Conservation (phyloP, 2,888 invertebrate species). For the Acrobasis repandana region DNA sequence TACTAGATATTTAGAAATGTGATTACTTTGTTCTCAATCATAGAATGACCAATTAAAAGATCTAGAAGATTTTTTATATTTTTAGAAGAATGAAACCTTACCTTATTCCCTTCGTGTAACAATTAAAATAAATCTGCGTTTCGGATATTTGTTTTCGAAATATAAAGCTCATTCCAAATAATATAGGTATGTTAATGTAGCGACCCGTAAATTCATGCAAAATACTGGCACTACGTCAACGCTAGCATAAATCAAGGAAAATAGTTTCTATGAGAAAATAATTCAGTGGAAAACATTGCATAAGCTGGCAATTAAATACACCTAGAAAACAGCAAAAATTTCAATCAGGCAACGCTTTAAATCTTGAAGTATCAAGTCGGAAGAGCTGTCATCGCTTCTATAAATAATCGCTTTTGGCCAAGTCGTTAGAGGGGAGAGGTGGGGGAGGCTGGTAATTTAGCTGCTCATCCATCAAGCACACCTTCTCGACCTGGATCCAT, state of each 20-base stretch:
- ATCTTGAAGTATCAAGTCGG: constrained; percentile 66
- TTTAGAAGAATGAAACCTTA: too few species aligned
- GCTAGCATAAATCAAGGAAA: not conserved
- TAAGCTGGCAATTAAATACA: constrained; percentile 9
- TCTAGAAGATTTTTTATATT: too few species aligned
- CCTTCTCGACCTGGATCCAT: constrained; percentile 69
- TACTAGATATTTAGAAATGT: too few species aligned
- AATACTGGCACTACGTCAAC: not conserved
- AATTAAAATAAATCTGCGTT: too few species aligned
- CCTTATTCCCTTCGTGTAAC: too few species aligned
- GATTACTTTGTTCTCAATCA: too few species aligned
- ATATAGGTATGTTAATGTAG: not conserved
- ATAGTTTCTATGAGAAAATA: not conserved
- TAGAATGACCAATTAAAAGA: too few species aligned
- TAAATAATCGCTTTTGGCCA: constrained; percentile 73
- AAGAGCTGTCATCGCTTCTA: constrained; percentile 72
- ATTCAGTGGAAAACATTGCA: constrained; percentile 19
- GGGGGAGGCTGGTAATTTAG: constrained; percentile 63
- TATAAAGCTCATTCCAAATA: not conserved
- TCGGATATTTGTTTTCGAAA: not conserved
- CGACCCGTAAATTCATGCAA: not conserved
- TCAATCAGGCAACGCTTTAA: constrained; percentile 54
- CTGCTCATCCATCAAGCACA: constrained; percentile 72
- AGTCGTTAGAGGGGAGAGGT: constrained; percentile 57
- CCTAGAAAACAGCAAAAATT: constrained; percentile 45